These are phyloP conservation scores for Chirona hameri DNA, from an alignment of 2,888 invertebrate genomes.

Conservation along the genomic window DNA sequence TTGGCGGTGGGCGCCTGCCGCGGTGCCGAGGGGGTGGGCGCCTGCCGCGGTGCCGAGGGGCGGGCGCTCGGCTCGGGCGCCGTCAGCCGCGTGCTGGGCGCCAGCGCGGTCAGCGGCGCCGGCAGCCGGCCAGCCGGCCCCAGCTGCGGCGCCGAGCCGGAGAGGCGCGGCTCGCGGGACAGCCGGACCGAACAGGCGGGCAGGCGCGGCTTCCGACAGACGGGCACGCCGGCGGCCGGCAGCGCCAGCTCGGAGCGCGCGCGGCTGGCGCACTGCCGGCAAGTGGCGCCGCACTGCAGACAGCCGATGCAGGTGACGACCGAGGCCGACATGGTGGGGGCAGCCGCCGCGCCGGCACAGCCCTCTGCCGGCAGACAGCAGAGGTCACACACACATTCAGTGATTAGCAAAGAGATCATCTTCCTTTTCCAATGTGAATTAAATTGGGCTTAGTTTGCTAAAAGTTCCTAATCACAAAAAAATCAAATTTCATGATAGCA, in stretches of 20 bases:
- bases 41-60: neutral
- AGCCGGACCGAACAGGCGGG: slow-evolving; percentile 3
- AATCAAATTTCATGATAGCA: too few relatives aligned
- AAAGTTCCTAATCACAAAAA: too few relatives aligned
- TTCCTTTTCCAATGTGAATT: too few relatives aligned
- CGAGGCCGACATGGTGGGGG: neutral
- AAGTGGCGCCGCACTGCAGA: slow-evolving; percentile 23
- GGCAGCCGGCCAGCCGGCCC: neutral
- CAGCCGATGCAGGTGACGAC: slow-evolving; percentile 8
- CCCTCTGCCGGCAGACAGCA: too few relatives aligned
- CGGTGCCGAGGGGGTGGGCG: neutral
- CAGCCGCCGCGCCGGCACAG: neutral
- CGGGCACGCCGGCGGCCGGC: neutral
- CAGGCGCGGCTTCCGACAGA: neutral
- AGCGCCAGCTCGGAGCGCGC: neutral
- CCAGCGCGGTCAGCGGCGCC: neutral
- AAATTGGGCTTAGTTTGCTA: too few relatives aligned
- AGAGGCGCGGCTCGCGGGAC: neutral
- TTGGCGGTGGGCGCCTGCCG: neutral
- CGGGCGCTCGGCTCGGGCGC: neutral
- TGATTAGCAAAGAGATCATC: too few relatives aligned
- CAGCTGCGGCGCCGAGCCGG: slow-evolving; percentile 14
- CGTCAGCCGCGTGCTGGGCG: neutral
- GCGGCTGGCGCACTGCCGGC: slow-evolving; percentile 8
- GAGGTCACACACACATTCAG: too few relatives aligned